Base-by-base conservation (phyloP, 2,113 vertebrate species). In the Choloepus hoffmanni region DNA sequence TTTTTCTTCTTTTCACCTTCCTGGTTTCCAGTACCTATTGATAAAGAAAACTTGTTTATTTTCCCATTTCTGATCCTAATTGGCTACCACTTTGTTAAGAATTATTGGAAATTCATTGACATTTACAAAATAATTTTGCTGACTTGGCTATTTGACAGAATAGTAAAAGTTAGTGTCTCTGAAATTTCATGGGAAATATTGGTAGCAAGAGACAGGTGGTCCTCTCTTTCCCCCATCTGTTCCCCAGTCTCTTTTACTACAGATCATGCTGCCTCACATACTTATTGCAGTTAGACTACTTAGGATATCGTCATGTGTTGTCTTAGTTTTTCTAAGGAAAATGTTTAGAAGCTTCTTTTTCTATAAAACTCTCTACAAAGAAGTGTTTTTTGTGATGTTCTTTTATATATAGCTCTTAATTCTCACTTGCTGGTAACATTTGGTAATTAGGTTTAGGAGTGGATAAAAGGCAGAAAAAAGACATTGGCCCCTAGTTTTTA, bases 61-160 rank as follows among this genome's bases (percentile, higher is more conserved):
- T 74, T 65, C 45, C 19, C 36, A 55, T 63, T 90, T 85, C 40
- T 85, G 36, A 70, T 50, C 58, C 36, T 67, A 89, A 76, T n/a
- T 67, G 36, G n/a, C 68, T 74, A 30, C 92, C 50, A 43, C 45
- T 53, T 73, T 53, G 73, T 28, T 48, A 30, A 90, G 73, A 85
- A 70, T 53, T 50, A 43, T 78, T 90, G 33, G 48, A 68, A 60
- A 70, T 79, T 23, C 19, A 62, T 50, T 89, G 85, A 78, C 72
- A 89, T 85, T 85, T 89, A 62, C 77, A 85, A 55, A 92, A 28
- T 76, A 78, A 92, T 78, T 72, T 82, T 85, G 70, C 62, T 63
- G 70, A 36, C 43, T 78, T 84, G 63, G 40, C 13, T 60, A 1
- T 95, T 50, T 88, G 68, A 76, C 36, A 88, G 78, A 65, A n/a